A percentile compares a stretch with the other conserved stretches of the same genome.
These are phyloP conservation scores for Centrocercus urophasianus DNA, from an alignment of 2,113 vertebrate species.

Conservation along the genomic window DNA sequence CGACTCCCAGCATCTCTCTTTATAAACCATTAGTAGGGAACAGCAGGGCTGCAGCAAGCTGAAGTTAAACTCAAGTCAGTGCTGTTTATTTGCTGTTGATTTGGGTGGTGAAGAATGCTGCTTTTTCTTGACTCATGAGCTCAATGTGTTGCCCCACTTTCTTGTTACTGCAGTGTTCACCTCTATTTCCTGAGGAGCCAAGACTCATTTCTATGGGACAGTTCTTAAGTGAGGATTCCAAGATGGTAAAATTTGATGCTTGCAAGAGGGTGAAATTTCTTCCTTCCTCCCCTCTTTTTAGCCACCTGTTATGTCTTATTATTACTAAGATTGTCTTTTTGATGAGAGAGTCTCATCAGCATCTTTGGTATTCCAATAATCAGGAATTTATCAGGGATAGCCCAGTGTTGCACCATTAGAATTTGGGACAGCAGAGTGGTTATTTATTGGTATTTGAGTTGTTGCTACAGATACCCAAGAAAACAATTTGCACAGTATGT, in stretches of 20 bases:
- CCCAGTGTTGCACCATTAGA: background rate
- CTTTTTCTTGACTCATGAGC: background rate
- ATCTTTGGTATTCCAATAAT: background rate
- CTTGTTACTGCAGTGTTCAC: background rate
- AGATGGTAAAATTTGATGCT: background rate
- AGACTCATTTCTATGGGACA: background rate
- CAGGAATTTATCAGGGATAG: background rate
- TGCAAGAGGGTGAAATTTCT: background rate
- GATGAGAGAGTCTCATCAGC: background rate
- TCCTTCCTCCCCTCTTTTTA: background rate
- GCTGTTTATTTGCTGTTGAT: slow-evolving; percentile 1
- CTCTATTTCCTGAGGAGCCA: background rate
- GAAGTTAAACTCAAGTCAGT: slow-evolving; percentile 26
- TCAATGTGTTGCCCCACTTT: background rate
- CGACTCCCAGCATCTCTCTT: background rate
- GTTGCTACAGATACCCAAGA: background rate
- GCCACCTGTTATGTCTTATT: background rate
- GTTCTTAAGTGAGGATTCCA: background rate
- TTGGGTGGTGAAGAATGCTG: background rate
- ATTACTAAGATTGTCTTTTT: background rate
- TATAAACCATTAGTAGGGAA: background rate
- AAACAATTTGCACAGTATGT: background rate
- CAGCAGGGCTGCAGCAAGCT: background rate
- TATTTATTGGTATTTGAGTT: background rate
- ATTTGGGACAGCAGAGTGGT: background rate